Base-by-base conservation (phyloP, 2,888 invertebrate genomes). In the Epirrhoe tristata region DNA sequence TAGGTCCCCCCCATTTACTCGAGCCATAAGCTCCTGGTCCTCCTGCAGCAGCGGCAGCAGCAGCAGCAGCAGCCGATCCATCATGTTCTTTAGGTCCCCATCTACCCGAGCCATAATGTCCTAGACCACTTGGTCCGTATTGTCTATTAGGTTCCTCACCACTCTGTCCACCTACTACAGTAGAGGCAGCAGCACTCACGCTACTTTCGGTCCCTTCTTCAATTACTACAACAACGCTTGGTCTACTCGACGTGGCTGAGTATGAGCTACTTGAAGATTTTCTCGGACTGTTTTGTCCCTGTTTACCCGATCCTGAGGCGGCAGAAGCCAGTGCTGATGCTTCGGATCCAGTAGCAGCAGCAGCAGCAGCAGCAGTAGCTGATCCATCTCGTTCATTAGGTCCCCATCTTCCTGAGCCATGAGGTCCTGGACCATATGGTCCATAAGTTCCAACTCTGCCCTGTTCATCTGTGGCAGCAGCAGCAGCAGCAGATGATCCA, bases 301-400 rank as follows among this genome's bases (percentile, higher is more conserved):
- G n/a, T n/a, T n/a, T n/a, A n/a, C n/a, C n/a, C n/a, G n/a, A n/a
- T n/a, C n/a, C n/a, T n/a, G n/a, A n/a, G n/a, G n/a, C n/a, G n/a
- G n/a, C n/a, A n/a, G n/a, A n/a, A n/a, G n/a, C n/a, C n/a, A n/a
- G n/a, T n/a, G n/a, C n/a, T n/a, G n/a, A n/a, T n/a, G n/a, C n/a
- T n/a, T n/a, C n/a, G n/a, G n/a, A n/a, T 6, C 17, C 12, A 32
- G 10, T 31, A n/a, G 31, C 16, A 32, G 55, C 4, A 4, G 39
- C 59, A 39, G 59, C 5, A 16, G 48, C 48, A 31, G 52, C 52
- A 12, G 36, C 54, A 39, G 16, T 31, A 24, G 52, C 36, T 8
- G 36, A 39, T 2, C 12, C 32, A 17, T 14, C 39, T 43, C n/a
- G 1, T 10, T 31, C 56, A 10, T 17, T 5, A 12, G 24, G 3